A percentile compares a stretch with the other conserved stretches of the same genome.
phyloP scores from a whole-genome alignment of 2,113 vertebrate genomes.

The Syngnathus floridae region DNA sequence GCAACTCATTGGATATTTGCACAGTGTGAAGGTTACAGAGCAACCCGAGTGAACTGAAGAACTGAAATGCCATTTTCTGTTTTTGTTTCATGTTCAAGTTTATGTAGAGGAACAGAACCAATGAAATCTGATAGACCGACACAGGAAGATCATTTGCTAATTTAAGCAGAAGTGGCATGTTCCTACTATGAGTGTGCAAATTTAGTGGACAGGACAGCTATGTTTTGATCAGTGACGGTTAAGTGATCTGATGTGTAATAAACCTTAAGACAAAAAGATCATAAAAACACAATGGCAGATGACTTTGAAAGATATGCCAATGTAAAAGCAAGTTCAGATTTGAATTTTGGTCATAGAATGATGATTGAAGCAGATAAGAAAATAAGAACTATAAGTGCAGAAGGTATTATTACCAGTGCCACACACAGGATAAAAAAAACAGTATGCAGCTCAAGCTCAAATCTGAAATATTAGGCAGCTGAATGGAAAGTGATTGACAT shows the following conservation, averaged over 20 bases:
- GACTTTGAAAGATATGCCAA: conserved; percentile 12
- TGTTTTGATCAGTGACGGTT: conserved; percentile 24
- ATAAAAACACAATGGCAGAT: conserved; percentile 20
- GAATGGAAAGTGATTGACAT: conserved; percentile 20
- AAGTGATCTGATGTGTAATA: conserved; percentile 22
- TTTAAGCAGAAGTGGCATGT: conserved; percentile 9
- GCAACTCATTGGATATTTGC: neutral
- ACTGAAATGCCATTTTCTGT: conserved; percentile 5
- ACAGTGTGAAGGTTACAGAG: conserved; percentile 56
- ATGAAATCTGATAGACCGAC: conserved; percentile 16
- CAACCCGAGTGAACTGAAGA: conserved; percentile 66
- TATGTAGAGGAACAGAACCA: conserved; percentile 7
- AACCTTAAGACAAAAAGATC: conserved; percentile 22
- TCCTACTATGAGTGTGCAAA: conserved; percentile 16
- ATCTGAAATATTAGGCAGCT: neutral
- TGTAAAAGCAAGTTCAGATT: conserved; percentile 21
- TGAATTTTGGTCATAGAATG: conserved; percentile 15
- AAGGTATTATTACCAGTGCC: conserved; percentile 9
- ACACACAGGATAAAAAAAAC: conserved; percentile 7
- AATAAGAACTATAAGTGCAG: conserved; percentile 10
- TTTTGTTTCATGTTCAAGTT: conserved; percentile 10
- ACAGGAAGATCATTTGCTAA: conserved; percentile 15
- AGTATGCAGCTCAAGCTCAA: conserved; percentile 14
- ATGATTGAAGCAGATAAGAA: conserved; percentile 18
- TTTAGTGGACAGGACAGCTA: conserved; percentile 34